Evolutionary conservation across 2,797 vertebrate genomes (phyloP), one percentile per base, ranked within the genome.

Genomic region (Sebastes oblongus): DNA sequence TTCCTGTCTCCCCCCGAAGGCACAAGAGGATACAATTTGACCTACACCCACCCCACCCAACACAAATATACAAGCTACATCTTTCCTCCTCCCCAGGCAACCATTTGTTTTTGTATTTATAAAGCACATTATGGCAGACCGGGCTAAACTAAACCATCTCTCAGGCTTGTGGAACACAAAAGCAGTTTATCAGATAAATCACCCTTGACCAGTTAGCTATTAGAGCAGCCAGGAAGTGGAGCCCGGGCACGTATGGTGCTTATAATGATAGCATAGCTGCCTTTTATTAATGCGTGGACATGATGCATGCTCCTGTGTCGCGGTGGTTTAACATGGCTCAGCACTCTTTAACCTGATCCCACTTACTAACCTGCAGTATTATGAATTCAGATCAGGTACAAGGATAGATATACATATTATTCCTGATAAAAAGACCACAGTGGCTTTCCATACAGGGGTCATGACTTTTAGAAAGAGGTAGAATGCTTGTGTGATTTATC

Each of bases 101-200:
- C 89, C 86, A 93, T 94, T 93, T 95, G 91, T 94, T 94, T 93
- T 94, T 94, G 92, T 94, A 92, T 95, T 94, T 95, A 94, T 93
- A 94, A 94, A 93, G 92, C 91, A 85, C 88, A 93, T 94, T 92
- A 93, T 89, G 91, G 89, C 88, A 78, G 86, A 89, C 86, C 71
- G 70, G 90, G 91, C 92, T 91, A 88, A 91, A 91, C 92, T 86
- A 80, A 88, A 90, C 89, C 91, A 93, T 94, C 91, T 94, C 91
- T 93, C 93, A 92, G 88, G 87, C 89, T 84, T 69, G 89, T 91
- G 90, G 88, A 94, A 92, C 94, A 94, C 91, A 94, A 92, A 93
- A 94, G 92, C 92, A 94, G 92, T 93, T 94, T 91, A 94, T 94
- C 93, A 92, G 93, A 94, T 94, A 94, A 95, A 95, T 94, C 94